Percentiles rank a stretch among this genome's conserved stretches.
Evolutionary conservation across 2,797 vertebrate genomes (phyloP).

Genomic region (Dallia pectoralis): DNA sequence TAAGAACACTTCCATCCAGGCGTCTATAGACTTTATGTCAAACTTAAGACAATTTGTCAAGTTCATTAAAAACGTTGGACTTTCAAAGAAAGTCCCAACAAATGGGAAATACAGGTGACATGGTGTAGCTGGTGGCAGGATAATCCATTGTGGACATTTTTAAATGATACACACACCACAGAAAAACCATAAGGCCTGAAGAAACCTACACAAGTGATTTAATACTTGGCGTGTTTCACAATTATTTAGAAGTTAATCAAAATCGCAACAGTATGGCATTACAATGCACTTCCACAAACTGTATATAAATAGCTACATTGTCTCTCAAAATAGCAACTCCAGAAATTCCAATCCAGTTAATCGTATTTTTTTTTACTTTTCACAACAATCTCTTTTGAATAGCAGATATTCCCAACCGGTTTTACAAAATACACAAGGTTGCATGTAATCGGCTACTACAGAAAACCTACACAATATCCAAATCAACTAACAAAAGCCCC

Average conservation of each 20-base stretch:
- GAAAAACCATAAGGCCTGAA: neutral
- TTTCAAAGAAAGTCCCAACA: conserved; percentile 40
- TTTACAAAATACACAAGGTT: neutral
- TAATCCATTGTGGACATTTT: neutral
- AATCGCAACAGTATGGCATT: conserved; percentile 56
- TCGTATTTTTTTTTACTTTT: neutral
- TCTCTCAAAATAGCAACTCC: conserved; percentile 51
- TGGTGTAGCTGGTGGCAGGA: neutral
- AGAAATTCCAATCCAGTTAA: conserved; percentile 52
- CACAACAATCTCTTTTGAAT: neutral
- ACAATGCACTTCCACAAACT: conserved; percentile 54
- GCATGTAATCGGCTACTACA: neutral
- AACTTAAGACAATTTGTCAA: conserved; percentile 38
- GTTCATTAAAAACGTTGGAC: conserved; percentile 52
- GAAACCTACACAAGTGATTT: neutral
- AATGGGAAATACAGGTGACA: neutral
- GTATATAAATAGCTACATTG: conserved; percentile 53
- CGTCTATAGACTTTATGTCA: conserved; percentile 29
- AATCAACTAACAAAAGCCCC: conserved; percentile 12
- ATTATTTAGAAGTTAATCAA: conserved; percentile 59
- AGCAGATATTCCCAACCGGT: neutral
- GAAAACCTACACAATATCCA: neutral
- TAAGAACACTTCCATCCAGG: conserved; percentile 51
- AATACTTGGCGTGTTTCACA: conserved; percentile 21
- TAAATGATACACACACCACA: neutral